Conservation (phyloP, 1,140 invertebrate species). For the Nasonia vitripennis region DNA sequence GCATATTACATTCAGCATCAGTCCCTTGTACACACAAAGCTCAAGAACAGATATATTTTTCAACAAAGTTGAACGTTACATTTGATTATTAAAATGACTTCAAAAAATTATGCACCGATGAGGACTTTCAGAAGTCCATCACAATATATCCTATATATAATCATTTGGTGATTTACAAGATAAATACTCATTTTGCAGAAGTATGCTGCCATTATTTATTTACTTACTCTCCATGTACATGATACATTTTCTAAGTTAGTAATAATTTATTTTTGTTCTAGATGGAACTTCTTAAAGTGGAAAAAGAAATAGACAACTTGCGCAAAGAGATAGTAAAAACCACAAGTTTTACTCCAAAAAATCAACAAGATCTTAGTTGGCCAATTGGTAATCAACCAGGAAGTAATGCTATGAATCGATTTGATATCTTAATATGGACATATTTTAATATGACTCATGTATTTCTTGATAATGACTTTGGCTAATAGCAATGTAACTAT, state of each 20-base stretch:
- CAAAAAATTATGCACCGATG: constrained; percentile 62
- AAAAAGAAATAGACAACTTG: constrained; percentile 74
- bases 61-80: constrained; percentile 74
- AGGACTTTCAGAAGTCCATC: constrained; percentile 77
- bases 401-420: constrained; percentile 70
- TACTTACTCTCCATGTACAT: not conserved
- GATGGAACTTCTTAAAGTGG: constrained; percentile 74
- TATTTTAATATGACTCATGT: no score
- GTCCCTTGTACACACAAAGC: constrained; percentile 77
- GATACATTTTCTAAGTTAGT: not conserved
- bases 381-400: constrained; percentile 81
- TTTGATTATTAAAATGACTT: constrained; percentile 76
- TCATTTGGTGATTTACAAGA: constrained; percentile 80
- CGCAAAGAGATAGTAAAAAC: constrained; percentile 69
- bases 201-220: constrained; percentile 69
- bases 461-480: no score
- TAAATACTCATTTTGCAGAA: constrained; percentile 83
- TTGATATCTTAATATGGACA: no score
- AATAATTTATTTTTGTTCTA: constrained; percentile 60
- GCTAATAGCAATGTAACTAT: constrained; percentile 37
- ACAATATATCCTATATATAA: constrained; percentile 81
- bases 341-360: constrained; percentile 70
- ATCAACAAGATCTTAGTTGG: constrained; percentile 80
- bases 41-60: constrained; percentile 76
- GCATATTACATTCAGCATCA: constrained; percentile 83